Base-by-base conservation (phyloP, 2,113 vertebrate species). In the Neomonachus schauinslandi region DNA sequence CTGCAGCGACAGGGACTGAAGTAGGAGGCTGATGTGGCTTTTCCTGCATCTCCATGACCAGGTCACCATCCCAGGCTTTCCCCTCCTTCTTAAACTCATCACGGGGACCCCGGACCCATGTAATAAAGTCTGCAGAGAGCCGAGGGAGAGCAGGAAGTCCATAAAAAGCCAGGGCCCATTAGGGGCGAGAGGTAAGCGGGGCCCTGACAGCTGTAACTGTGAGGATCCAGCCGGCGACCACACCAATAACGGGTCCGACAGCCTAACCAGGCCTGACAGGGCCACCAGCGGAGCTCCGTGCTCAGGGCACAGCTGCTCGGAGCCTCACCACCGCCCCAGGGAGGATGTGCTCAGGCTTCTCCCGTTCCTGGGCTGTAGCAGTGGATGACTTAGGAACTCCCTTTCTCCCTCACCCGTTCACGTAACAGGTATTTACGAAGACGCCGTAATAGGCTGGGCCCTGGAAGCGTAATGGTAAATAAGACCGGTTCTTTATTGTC, bases 81-180 rank as follows among this genome's bases (percentile, higher is more conserved):
- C 67, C 42, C 61, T 46, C 53, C 31, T 80, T 92, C 81, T 16
- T 39, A 2, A 84, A 77, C 77, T 88, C 28, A 14, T 95, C 94
- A 53, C 74, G 31, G 95, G 79, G 86, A 85, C 83, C 91, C 51
- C 13, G 87, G 90, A 65, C 21, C 4, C 31, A 14, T 7, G 57
- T 96, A 97, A 98, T 98, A 53, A 92, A 97, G 97, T 97, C 94
- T 10, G 15, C 4, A 9, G 94, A 77, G 46, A 15, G 49, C 88
- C 4, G 1, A 2, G 1, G 46, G 93, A 92, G 90, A 94, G 83
- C 96, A 79, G 95, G 80, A 89, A 98, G 97, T 98, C 26, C 79
- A 98, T 98, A 79, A 96, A 91, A 90, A 95, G 97, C 85, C 97
- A 94, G 95, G 79, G 72, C 57, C n/a, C 94, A 97, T 98, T 98